Evolutionary conservation across 2,113 vertebrate genomes (phyloP).

Genomic region (Solea senegalensis): DNA sequence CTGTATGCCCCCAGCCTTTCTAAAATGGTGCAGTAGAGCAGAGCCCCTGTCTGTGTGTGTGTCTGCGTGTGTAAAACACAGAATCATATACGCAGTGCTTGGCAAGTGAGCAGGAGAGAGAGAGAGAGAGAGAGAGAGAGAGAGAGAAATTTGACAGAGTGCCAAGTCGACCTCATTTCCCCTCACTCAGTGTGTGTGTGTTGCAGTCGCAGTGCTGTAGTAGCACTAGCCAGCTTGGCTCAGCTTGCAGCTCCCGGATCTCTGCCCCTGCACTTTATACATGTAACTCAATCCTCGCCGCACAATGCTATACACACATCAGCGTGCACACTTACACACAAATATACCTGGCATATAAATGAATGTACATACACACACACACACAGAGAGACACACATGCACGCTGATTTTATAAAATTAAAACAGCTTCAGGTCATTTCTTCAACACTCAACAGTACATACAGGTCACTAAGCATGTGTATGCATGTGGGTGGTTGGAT

Average conservation of each 20-base stretch:
- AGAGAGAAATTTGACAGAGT: conserved; percentile 62
- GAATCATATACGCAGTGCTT: conserved; percentile 64
- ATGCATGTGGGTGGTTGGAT: not conserved
- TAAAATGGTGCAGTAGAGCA: conserved; percentile 72
- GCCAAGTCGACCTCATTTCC: conserved; percentile 76
- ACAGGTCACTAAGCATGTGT: conserved; percentile 20
- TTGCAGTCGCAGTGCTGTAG: conserved; percentile 64
- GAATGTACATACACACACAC: not conserved
- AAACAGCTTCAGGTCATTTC: conserved; percentile 38
- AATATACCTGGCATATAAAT: conserved; percentile 12
- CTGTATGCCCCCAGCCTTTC: conserved; percentile 44
- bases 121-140: conserved; percentile 20
- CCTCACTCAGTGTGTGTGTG: conserved; percentile 52
- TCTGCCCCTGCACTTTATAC: conserved; percentile 71
- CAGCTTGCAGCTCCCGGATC: conserved; percentile 62
- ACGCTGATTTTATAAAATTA: conserved; percentile 1
- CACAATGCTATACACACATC: conserved; percentile 23
- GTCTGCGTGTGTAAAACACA: conserved; percentile 44
- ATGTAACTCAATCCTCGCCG: conserved; percentile 70
- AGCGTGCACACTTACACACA: not conserved
- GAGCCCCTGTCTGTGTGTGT: conserved; percentile 48
- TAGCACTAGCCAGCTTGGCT: conserved; percentile 64
- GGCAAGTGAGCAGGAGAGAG: conserved; percentile 48
- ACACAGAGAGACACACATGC: not conserved
- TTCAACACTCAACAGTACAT: conserved; percentile 17